Conservation (phyloP, 2,797 vertebrate species). For the Gymnocypris eckloni region DNA sequence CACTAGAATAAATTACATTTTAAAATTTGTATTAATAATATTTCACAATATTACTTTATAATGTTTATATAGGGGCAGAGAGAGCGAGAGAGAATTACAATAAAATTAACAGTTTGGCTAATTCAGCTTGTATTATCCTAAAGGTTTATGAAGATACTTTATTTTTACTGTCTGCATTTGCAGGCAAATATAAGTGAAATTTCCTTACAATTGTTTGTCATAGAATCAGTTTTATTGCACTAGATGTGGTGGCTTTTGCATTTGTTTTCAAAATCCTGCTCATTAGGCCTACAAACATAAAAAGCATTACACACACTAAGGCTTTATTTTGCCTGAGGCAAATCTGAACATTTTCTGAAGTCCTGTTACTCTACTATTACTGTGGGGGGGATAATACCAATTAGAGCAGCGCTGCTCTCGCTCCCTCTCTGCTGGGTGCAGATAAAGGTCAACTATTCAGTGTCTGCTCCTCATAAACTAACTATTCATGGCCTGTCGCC, state of each 20-base stretch:
- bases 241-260: not conserved
- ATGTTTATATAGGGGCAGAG: no score
- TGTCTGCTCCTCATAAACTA: constrained; percentile 17
- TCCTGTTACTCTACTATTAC: not conserved
- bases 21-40: no score
- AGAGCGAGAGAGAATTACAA: no score
- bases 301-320: not conserved
- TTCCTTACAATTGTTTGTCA: not conserved
- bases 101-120: no score
- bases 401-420: constrained; percentile 8
- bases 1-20: no score
- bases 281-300: constrained; percentile 1
- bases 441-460: constrained; percentile 29
- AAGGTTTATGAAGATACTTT: not conserved
- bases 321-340: not conserved
- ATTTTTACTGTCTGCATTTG: not conserved
- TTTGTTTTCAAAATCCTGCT: not conserved
- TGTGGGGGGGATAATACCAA: constrained; percentile 1
- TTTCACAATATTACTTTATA: no score
- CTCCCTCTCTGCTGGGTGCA: constrained; percentile 5
- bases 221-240: not conserved
- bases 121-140: no score
- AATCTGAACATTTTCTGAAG: not conserved
- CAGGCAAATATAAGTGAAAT: not conserved
- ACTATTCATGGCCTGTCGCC: constrained; percentile 20